A percentile compares a stretch with the other conserved stretches of the same genome.
Conservation (phyloP, 1,140 invertebrate genomes). For the Hydropsyche tenuis region DNA sequence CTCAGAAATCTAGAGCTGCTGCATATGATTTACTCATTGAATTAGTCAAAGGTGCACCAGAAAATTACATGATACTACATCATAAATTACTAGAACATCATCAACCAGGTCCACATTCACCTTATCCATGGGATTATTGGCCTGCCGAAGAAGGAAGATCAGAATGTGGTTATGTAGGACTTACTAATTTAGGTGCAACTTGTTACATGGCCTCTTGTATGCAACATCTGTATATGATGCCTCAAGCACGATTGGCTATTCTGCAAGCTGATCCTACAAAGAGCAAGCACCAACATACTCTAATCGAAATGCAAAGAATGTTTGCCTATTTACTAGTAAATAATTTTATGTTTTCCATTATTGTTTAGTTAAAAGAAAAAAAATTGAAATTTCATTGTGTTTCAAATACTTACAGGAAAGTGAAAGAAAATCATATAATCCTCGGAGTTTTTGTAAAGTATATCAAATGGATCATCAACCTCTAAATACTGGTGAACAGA, state of each 20-base stretch:
- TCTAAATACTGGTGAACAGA: conserved; percentile 94
- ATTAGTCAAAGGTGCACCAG: conserved; percentile 79
- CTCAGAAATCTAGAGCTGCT: conserved; percentile 82
- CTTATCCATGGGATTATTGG: conserved; percentile 97
- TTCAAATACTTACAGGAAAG: conserved; percentile 73
- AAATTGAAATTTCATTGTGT: conserved; percentile 27
- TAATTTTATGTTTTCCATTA: too few relatives aligned
- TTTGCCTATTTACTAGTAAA: conserved; percentile 88
- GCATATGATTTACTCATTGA: conserved; percentile 91
- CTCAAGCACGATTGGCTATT: conserved; percentile 84
- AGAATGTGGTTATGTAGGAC: conserved; percentile 92
- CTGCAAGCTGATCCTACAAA: conserved; percentile 66
- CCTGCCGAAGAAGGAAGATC: conserved; percentile 92
- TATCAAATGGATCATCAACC: conserved; percentile 97
- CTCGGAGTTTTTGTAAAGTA: conserved; percentile 92
- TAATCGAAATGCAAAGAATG: conserved; percentile 91
- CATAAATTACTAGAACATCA: conserved; percentile 85
- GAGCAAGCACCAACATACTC: conserved; percentile 80
- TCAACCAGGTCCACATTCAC: conserved; percentile 80
- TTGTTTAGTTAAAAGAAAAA: too few relatives aligned
- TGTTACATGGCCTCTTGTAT: conserved; percentile 98
- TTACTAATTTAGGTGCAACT: conserved; percentile 93
- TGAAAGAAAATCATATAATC: conserved; percentile 94
- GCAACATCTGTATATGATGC: conserved; percentile 97
- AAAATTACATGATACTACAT: conserved; percentile 87